These are phyloP conservation scores for Leptarthrus brevirostris DNA, from an alignment of 2,888 invertebrate species.

Conservation along the genomic window DNA sequence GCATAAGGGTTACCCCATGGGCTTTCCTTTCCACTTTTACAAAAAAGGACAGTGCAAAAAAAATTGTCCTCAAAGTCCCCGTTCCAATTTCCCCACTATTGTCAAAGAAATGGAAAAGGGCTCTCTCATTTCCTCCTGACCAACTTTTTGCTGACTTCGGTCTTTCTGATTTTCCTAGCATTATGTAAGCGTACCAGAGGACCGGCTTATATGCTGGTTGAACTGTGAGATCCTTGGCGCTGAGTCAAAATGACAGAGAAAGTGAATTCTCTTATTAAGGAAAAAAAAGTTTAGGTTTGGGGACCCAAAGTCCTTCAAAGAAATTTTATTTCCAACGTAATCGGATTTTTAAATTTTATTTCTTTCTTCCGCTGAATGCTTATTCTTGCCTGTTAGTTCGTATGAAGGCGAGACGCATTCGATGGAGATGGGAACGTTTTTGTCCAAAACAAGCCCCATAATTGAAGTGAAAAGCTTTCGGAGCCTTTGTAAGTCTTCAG, in stretches of 20 bases:
- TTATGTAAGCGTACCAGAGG: conserved; percentile 33
- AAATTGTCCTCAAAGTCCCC: conserved; percentile 17
- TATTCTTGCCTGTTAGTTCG: not conserved
- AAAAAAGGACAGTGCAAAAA: conserved; percentile 4
- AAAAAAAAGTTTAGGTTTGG: not conserved
- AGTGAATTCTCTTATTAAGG: conserved; percentile 28
- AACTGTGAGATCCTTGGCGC: conserved; percentile 17
- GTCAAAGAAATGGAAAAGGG: conserved; percentile 42
- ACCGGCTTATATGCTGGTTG: conserved; percentile 10
- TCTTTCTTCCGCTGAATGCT: conserved; percentile 14
- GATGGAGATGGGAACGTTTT: not conserved
- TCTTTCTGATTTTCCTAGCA: conserved; percentile 39
- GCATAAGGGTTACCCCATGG: conserved; percentile 45
- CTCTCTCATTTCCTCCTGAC: conserved; percentile 35
- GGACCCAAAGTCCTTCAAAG: conserved; percentile 32
- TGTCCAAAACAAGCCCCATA: conserved; percentile 23
- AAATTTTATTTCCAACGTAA: conserved; percentile 42
- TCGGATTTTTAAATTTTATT: conserved; percentile 44
- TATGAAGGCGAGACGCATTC: not conserved
- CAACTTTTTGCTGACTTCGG: conserved; percentile 41
- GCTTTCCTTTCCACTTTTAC: conserved; percentile 37
- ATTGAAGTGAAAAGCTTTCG: conserved; percentile 10
- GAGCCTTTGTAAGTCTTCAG: not conserved
- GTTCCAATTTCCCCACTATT: conserved; percentile 29
- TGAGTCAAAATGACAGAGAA: conserved; percentile 30